A percentile compares a stretch with the other conserved stretches of the same genome.
phyloP scores from a whole-genome alignment of 2,888 invertebrate genomes.

The Muschampia plurimacula region DNA sequence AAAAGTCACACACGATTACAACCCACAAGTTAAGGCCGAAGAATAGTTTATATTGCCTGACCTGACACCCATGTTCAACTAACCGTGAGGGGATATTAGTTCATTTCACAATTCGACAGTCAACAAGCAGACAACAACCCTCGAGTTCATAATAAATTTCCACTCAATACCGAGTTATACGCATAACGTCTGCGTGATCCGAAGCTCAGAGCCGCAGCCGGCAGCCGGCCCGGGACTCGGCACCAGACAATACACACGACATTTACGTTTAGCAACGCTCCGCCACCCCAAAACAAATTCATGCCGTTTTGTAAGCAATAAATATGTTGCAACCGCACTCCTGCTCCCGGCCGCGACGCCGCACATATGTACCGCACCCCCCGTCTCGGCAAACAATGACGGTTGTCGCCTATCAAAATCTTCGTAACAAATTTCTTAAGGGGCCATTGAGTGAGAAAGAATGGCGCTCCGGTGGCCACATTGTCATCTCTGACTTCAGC shows the following conservation, averaged over 20 bases:
- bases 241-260: slow-evolving; percentile 58
- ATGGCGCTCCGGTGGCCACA: slow-evolving; percentile 71
- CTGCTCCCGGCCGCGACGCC: slow-evolving; percentile 33
- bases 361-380: slow-evolving; percentile 52
- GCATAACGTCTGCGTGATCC: slow-evolving; percentile 43
- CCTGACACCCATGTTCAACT: slow-evolving; percentile 25
- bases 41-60: slow-evolving; percentile 21
- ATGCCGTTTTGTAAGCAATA: slow-evolving; percentile 60
- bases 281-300: slow-evolving; percentile 69
- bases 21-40: slow-evolving; percentile 2
- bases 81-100: slow-evolving; percentile 35
- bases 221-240: neutral
- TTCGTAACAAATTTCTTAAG: slow-evolving; percentile 79
- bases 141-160: slow-evolving; percentile 51
- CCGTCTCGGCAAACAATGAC: slow-evolving; percentile 46
- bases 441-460: slow-evolving; percentile 65
- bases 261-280: slow-evolving; percentile 63
- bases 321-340: slow-evolving; percentile 51
- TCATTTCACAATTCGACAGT: slow-evolving; percentile 35
- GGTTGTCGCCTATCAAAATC: slow-evolving; percentile 70
- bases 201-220: neutral
- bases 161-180: slow-evolving; percentile 50
- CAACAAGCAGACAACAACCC: slow-evolving; percentile 45
- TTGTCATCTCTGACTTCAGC: slow-evolving; percentile 65
- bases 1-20: slow-evolving; percentile 24